Evolutionary conservation across 1,140 invertebrate genomes (phyloP).

Genomic region (Melipona quadrifasciata): DNA sequence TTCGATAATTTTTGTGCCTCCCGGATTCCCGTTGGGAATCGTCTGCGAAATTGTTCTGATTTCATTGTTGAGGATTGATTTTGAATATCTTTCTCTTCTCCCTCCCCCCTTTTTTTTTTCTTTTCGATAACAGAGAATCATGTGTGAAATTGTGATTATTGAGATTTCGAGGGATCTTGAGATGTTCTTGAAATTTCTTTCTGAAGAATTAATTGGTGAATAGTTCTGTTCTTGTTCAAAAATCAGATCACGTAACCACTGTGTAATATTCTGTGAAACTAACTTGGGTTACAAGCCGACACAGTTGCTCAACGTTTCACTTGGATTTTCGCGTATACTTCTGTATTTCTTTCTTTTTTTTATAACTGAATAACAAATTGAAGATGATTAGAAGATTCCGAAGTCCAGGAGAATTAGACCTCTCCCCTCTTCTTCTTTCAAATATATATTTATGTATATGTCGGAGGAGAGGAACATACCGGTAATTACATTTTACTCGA

Average conservation of each 20-base stretch:
- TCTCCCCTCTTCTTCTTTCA: background rate
- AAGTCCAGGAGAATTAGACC: background rate
- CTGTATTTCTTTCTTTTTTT: background rate
- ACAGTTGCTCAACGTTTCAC: background rate
- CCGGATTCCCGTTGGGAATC: too few species aligned
- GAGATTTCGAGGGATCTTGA: background rate
- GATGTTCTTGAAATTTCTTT: background rate
- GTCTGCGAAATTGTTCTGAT: too few species aligned
- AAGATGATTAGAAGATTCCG: background rate
- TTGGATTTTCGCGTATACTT: background rate
- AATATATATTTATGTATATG: background rate
- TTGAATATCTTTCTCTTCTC: too few species aligned
- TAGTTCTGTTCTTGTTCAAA: too few species aligned
- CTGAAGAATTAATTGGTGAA: too few species aligned
- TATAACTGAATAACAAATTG: background rate
- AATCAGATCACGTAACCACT: too few species aligned
- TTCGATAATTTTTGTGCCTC: background rate
- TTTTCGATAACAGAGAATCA: background rate
- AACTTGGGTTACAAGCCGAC: too few species aligned
- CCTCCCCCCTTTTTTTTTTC: too few species aligned
- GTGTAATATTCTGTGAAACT: too few species aligned
- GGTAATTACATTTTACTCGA: constrained; percentile 12
- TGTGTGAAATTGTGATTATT: background rate
- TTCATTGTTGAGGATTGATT: too few species aligned
- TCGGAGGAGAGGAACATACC: background rate